Conservation (phyloP, 1,140 invertebrate species). For the Copidosoma floridanum region DNA sequence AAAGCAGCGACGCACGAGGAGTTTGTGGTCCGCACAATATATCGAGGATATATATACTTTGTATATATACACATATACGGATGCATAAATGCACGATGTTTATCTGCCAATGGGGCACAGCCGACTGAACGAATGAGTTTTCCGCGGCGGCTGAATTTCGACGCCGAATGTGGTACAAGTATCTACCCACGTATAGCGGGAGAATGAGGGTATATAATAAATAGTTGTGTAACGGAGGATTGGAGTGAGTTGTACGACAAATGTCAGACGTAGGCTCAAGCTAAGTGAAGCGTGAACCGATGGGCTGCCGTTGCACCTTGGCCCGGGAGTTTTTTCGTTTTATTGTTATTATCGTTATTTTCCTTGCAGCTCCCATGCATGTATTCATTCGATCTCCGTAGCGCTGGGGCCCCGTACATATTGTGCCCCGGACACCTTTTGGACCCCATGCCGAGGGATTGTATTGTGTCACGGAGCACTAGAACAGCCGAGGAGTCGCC, state of each 20-base stretch:
- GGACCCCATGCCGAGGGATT: conserved; percentile 53
- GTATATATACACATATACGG: too few relatives aligned
- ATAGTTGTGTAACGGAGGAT: conserved; percentile 56
- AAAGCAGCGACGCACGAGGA: too few relatives aligned
- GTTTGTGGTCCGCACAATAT: too few relatives aligned
- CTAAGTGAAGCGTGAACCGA: conserved; percentile 55
- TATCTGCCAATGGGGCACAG: too few relatives aligned
- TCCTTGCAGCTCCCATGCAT: not conserved
- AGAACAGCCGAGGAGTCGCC: conserved; percentile 26
- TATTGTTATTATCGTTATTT: not conserved
- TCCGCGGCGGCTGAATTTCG: too few relatives aligned
- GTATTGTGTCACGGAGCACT: conserved; percentile 39
- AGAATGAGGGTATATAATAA: too few relatives aligned
- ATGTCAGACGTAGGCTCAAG: conserved; percentile 51
- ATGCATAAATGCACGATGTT: conserved; percentile 14
- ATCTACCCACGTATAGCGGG: too few relatives aligned
- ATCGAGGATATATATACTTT: too few relatives aligned
- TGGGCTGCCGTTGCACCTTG: conserved; percentile 32
- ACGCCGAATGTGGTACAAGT: too few relatives aligned
- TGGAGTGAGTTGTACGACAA: conserved; percentile 55
- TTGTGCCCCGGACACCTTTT: conserved; percentile 48
- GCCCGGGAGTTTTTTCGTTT: conserved; percentile 32
- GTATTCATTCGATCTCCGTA: conserved; percentile 5
- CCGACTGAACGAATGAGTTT: too few relatives aligned
- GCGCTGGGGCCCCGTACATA: conserved; percentile 30